Conservation (phyloP, 2,113 vertebrate genomes). For the Rhinolophus ferrumequinum region DNA sequence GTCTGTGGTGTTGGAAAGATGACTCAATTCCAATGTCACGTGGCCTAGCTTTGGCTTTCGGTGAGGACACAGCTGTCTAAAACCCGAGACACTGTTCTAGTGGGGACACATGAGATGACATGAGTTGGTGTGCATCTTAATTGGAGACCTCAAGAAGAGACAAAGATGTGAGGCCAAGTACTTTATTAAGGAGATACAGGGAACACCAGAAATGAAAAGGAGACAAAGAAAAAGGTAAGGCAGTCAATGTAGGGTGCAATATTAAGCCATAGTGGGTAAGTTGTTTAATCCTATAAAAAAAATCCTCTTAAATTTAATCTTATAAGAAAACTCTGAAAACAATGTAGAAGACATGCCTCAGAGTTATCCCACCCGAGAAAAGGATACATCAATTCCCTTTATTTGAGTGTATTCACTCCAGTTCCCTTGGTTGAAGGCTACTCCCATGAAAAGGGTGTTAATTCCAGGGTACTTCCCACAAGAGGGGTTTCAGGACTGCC, state of each 20-base stretch:
- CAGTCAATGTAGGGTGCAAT: accelerated
- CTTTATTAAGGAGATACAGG: neutral
- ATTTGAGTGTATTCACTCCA: neutral
- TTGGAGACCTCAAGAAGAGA: neutral
- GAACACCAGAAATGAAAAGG: neutral
- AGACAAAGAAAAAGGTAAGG: neutral
- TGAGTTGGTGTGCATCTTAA: neutral
- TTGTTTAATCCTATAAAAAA: neutral
- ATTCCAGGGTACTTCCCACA: neutral
- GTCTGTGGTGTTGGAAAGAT: neutral
- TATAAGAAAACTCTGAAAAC: neutral
- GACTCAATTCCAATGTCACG: neutral
- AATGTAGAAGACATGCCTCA: neutral
- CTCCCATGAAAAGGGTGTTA: neutral
- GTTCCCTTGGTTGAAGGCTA: neutral
- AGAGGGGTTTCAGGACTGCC: neutral
- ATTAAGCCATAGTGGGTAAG: neutral
- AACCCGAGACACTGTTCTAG: neutral
- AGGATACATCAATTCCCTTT: neutral
- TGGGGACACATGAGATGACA: neutral
- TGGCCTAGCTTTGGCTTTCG: neutral
- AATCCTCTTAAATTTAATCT: neutral
- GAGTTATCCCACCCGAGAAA: neutral
- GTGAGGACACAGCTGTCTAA: neutral
- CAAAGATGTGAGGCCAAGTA: neutral